Percentiles rank a stretch among this genome's conserved stretches.
Evolutionary conservation across 37 sponge, comb jelly and placozoan genomes (phyloP).

Genomic region (Hexactinellida sp.): DNA sequence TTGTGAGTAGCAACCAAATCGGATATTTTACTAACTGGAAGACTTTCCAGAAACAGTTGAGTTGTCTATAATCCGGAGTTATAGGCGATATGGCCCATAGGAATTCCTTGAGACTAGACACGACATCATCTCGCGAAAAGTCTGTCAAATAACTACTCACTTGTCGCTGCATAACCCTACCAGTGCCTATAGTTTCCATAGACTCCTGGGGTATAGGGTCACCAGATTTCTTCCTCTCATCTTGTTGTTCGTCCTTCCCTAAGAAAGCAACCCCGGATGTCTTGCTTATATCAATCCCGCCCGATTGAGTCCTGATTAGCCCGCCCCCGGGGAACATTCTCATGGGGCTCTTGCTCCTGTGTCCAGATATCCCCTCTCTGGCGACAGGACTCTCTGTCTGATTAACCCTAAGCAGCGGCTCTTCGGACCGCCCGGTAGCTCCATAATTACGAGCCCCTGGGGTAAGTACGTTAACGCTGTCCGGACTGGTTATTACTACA

Average conservation of each 20-base stretch:
- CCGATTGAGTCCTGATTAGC: not conserved
- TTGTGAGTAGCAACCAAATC: conserved; percentile 36
- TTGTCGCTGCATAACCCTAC: not conserved
- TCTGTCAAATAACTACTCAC: not conserved
- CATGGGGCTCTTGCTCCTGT: not conserved
- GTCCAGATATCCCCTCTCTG: not conserved
- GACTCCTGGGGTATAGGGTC: not conserved
- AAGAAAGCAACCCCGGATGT: conserved; percentile 41
- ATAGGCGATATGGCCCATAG: not conserved
- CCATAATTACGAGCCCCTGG: not conserved
- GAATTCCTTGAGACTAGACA: not conserved
- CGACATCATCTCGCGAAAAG: not conserved
- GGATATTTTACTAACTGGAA: conserved; percentile 28
- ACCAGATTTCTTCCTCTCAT: not conserved
- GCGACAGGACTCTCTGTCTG: not conserved
- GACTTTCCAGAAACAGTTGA: not conserved
- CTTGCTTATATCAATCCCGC: conserved; percentile 53
- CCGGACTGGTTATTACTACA: not conserved
- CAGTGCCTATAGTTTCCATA: not conserved
- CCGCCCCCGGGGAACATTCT: conserved; percentile 14
- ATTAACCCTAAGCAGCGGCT: not conserved
- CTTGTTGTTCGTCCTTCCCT: conserved; percentile 19
- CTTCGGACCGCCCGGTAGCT: not conserved
- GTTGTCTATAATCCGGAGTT: not conserved
- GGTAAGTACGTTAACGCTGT: not conserved